Percentiles rank a stretch among this genome's conserved stretches.
phyloP scores from a whole-genome alignment of 2,113 vertebrate genomes.

The Hemibates koningsi region DNA sequence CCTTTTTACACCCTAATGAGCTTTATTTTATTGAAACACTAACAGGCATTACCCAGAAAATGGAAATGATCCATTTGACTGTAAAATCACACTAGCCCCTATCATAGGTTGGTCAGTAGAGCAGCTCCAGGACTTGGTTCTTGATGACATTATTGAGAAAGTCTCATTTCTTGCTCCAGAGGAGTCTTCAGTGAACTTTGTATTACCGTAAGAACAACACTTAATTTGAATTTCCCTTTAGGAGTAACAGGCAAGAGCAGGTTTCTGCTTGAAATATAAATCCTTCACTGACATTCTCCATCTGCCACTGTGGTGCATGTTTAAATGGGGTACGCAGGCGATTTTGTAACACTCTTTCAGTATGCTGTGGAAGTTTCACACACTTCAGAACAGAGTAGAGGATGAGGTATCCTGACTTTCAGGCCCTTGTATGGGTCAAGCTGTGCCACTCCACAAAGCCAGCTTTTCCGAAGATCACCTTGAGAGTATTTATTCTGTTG shows the following conservation, averaged over 20 bases:
- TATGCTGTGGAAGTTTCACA: neutral
- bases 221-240: neutral
- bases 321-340: neutral
- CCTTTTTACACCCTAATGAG: slow-evolving; percentile 6
- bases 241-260: neutral
- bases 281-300: neutral
- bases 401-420: neutral
- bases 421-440: neutral
- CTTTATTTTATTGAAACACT: slow-evolving; percentile 29
- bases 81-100: neutral
- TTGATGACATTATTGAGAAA: slow-evolving; percentile 33
- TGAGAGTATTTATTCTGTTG: neutral
- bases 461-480: neutral
- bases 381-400: neutral
- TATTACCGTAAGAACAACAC: neutral
- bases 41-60: slow-evolving; percentile 24
- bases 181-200: slow-evolving; percentile 24
- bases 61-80: neutral
- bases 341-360: neutral
- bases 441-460: neutral
- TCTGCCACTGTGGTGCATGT: neutral
- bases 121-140: slow-evolving; percentile 3
- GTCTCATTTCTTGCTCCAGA: slow-evolving; percentile 45
- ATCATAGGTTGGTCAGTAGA: slow-evolving; percentile 18
- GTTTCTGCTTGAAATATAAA: neutral